Evolutionary conservation across 2,888 invertebrate species (phyloP).

Genomic region (Latrodectus hesperus): DNA sequence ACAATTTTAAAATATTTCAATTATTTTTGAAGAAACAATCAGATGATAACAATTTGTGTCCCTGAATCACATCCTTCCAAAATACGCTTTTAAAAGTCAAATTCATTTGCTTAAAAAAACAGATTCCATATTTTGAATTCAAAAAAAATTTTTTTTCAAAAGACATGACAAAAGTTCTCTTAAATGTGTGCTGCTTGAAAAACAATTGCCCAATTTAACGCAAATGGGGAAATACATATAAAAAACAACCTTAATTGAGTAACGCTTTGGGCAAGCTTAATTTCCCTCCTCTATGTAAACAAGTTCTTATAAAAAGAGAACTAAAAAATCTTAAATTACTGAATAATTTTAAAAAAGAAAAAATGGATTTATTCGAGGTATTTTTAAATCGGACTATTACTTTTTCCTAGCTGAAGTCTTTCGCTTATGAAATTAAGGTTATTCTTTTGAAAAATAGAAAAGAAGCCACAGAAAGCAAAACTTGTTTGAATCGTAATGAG

Average conservation of each 20-base stretch:
- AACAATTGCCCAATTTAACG: constrained; percentile 31
- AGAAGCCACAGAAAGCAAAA: neutral
- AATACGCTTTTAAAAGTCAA: too few species aligned
- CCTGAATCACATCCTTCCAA: too few species aligned
- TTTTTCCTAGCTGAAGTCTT: neutral
- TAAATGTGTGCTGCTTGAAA: neutral
- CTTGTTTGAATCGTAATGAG: constrained; percentile 12
- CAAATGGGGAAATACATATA: neutral
- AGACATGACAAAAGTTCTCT: too few species aligned
- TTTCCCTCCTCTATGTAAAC: constrained; percentile 4
- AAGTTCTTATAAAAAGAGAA: neutral
- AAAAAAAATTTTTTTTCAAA: too few species aligned
- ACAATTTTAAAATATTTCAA: constrained; percentile 16
- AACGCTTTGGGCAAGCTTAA: constrained; percentile 14
- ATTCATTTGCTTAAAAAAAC: too few species aligned
- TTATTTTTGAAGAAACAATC: too few species aligned
- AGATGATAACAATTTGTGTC: too few species aligned
- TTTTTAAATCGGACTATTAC: constrained; percentile 18
- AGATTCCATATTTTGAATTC: too few species aligned
- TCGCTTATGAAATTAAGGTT: constrained; percentile 12
- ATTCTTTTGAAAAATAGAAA: constrained; percentile 6
- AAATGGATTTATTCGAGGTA: constrained; percentile 15
- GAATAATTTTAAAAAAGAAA: neutral
- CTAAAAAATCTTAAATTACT: neutral
- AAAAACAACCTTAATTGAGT: constrained; percentile 33